phyloP scores from a whole-genome alignment of 2,888 invertebrate species.

The Amblyteles armatorius region DNA sequence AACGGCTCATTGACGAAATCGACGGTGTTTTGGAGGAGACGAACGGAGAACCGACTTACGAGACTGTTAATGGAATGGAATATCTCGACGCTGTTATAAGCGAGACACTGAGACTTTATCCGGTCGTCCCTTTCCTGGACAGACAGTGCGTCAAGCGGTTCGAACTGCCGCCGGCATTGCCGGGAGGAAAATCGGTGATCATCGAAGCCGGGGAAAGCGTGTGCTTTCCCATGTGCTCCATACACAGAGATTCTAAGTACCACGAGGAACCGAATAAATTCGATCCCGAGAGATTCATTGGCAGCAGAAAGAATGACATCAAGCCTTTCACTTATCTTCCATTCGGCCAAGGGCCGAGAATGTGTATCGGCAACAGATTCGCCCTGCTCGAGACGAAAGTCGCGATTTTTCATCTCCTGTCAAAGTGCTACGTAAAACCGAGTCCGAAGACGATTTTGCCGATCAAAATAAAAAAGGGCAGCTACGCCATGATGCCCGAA shows the following conservation, averaged over 20 bases:
- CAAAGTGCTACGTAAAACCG: too few species aligned
- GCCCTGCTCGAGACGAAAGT: background rate
- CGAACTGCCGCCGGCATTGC: conserved; percentile 57
- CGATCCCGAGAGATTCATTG: too few species aligned
- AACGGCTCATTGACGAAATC: conserved; percentile 77
- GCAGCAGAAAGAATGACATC: too few species aligned
- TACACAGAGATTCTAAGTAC: conserved; percentile 81
- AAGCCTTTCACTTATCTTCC: too few species aligned
- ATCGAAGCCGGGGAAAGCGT: conserved; percentile 78
- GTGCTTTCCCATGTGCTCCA: conserved; percentile 78
- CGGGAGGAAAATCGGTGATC: conserved; percentile 76
- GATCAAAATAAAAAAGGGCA: too few species aligned
- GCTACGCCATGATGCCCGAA: too few species aligned
- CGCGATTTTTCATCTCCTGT: too few species aligned
- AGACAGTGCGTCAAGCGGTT: conserved; percentile 79
- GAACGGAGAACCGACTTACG: conserved; percentile 82
- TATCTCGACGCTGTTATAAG: conserved; percentile 83
- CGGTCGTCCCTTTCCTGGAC: conserved; percentile 81
- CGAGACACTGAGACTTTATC: too few species aligned
- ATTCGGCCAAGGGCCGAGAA: too few species aligned
- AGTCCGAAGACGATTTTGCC: too few species aligned
- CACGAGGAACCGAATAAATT: conserved; percentile 80
- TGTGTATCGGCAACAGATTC: too few species aligned
- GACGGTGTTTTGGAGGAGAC: conserved; percentile 74
- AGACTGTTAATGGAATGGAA: conserved; percentile 84